These are phyloP conservation scores for Climacteris rufus DNA, from an alignment of 2,113 vertebrate species.

Conservation along the genomic window DNA sequence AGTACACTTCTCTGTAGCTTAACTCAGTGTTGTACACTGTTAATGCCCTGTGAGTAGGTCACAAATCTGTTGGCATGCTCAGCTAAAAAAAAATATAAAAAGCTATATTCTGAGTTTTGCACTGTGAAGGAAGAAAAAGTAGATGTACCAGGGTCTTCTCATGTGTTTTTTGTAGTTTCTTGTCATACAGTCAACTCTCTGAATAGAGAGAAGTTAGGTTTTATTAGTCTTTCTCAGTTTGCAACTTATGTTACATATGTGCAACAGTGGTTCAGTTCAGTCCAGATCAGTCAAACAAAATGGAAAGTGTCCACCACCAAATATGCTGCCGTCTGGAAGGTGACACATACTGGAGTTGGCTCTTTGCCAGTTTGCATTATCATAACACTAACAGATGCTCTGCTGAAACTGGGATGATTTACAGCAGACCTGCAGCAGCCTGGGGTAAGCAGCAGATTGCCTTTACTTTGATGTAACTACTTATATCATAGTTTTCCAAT, in stretches of 20 bases:
- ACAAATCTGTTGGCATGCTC: not conserved
- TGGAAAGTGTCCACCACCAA: not conserved
- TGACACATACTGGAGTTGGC: not conserved
- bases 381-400: not conserved
- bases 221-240: not conserved
- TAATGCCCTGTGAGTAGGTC: not conserved
- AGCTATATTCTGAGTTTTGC: not conserved
- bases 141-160: not conserved
- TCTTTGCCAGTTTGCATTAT: not conserved
- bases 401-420: not conserved
- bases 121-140: not conserved
- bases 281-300: not conserved
- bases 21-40: not conserved
- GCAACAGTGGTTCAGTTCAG: not conserved
- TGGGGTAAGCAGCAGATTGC: not conserved
- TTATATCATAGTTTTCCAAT: not conserved
- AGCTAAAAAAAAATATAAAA: not conserved
- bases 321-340: not conserved
- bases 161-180: not conserved
- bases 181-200: not conserved
- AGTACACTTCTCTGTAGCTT: not conserved
- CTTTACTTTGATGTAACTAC: not conserved
- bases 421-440: not conserved
- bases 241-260: fast-evolving
- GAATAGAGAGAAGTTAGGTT: not conserved